Evolutionary conservation across 2,797 vertebrate species (phyloP), one percentile per base, ranked within the genome.

Genomic region (Pangasius sanitwongsei): DNA sequence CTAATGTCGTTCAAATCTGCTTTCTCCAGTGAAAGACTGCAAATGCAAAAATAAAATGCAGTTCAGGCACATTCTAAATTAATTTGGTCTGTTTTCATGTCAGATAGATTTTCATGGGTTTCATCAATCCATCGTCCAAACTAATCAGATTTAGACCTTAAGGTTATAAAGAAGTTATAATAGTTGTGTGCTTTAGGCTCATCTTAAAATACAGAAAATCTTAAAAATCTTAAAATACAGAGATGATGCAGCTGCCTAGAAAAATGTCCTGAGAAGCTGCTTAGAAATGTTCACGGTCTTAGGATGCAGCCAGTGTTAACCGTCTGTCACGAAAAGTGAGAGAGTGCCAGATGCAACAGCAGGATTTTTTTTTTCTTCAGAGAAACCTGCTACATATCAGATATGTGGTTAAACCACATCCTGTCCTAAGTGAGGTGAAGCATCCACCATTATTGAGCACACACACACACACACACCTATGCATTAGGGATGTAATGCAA

Each of bases 341-440:
- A 74, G 6, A 44, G 34, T 5, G n/a, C 63, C 78, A 48, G 90
- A 93, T 50, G 50, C 84, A 88, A 69, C 8, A 61, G 63, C 82
- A 31, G 23, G n/a, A 20, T 55, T 77, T 78, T 59, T 55, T 9
- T 55, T 48, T 88, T 55, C 88, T 87, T 75, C 85, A 89, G 83
- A 90, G 87, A 83, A 90, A 82, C 85, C 77, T 87, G 82, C 80
- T 61, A 61, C 80, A 82, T 57, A 63, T 61, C 55, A 83, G 72
- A 80, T 85, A 50, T 88, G 9, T 57, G 81, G 89, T 91, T 86
- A 87, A 93, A 75, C 96, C 96, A 96, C 95, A 95, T 96, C 96
- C 96, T 94, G 95, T 96, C 93, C 92, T 91, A 87, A 69, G 89
- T 92, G 87, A 88, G 82, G 91, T 69, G 91, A 86, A 91, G 90